Base-by-base conservation (phyloP, 2,113 vertebrate genomes). In the Odobenus rosmarus region DNA sequence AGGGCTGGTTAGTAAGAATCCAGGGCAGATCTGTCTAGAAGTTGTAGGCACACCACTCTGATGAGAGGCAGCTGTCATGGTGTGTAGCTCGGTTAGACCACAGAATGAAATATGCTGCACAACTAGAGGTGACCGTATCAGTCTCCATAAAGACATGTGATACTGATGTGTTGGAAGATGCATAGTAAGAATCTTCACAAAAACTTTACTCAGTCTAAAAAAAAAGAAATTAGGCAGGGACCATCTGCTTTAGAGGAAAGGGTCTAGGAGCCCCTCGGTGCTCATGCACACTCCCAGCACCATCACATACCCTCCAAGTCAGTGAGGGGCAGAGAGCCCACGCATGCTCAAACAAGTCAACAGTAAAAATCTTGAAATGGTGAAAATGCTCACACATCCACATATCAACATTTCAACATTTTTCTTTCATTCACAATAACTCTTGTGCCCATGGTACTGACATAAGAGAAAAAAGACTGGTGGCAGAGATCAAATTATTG, bases 311-410 rank as follows among this genome's bases (percentile, higher is more conserved):
- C 49, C 57, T 59, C 26, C 46, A 36, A 1, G 81, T 15, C 42
- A 71, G 12, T 1, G 1, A 77, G 26, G 24, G 61, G 46, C 81
- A n/a, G 31, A 28, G 24, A 9, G 2, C 31, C 24, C 7, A 28
- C 1, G 1, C 10, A 5, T 4, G 3, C 31, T 5, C 4, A 61
- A 46, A 71, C 8, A 39, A 13, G 7, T 36, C 33, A 49, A 9
- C 14, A 85, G 10, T 21, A 24, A 39, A 74, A 77, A 28, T 26
- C 31, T 1, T 49, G 7, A 77, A 77, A 46, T 42, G 49, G 28
- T n/a, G n/a, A n/a, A 86, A 55, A 49, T 1, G 15, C 21, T 88
- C 13, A n/a, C 21, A 13, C 11, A 67, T 11, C 53, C 31, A 53
- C 36, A 80, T 28, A 15, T 1, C 31, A 33, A 33, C n/a, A 51